These are phyloP conservation scores for Phenacoccus solenopsis DNA, from an alignment of 1,140 invertebrate genomes.

Conservation along the genomic window DNA sequence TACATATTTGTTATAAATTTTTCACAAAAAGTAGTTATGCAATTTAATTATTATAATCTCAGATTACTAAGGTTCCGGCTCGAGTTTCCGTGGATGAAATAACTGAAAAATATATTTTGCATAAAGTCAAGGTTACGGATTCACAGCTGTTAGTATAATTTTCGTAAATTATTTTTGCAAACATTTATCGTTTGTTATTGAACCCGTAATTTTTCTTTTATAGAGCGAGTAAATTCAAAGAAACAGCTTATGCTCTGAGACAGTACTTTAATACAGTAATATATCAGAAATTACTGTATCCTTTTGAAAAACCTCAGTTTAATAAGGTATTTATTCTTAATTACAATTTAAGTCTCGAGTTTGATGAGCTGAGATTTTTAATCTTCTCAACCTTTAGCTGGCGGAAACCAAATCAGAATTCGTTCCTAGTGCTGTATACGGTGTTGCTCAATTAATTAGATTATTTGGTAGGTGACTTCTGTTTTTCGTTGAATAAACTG, in stretches of 20 bases:
- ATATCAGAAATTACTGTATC: background rate
- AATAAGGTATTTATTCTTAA: background rate
- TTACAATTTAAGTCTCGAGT: background rate
- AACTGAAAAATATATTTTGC: background rate
- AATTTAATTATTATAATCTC: background rate
- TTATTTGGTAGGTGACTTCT: background rate
- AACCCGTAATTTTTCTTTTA: background rate
- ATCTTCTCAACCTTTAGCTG: background rate
- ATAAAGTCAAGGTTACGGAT: background rate
- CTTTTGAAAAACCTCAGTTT: background rate
- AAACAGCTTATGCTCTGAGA: background rate
- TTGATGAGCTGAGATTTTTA: background rate
- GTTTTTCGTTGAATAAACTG: no score
- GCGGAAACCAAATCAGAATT: background rate
- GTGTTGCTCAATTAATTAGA: background rate
- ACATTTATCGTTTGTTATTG: no score
- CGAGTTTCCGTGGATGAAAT: conserved; percentile 4
- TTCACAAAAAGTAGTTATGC: no score
- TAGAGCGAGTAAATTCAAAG: background rate
- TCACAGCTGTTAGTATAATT: background rate
- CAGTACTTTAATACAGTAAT: background rate
- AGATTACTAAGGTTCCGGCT: conserved; percentile 1
- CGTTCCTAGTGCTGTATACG: background rate
- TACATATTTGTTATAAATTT: background rate
- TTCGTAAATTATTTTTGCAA: no score